Conservation (phyloP, 2,113 vertebrate genomes). For the Dasypus novemcinctus region DNA sequence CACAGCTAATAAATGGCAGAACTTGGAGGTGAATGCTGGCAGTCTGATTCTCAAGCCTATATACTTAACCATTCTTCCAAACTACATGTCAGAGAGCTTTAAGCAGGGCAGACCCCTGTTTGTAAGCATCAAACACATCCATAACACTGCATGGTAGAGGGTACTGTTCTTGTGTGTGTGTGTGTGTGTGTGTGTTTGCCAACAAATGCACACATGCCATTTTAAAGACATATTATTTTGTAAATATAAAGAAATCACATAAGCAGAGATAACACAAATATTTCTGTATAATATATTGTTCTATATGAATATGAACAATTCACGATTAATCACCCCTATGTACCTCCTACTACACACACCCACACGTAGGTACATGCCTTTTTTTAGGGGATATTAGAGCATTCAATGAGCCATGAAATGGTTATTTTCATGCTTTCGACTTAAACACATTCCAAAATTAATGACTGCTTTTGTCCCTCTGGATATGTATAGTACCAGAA, state of each 20-base stretch:
- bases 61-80: not conserved
- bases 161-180: not conserved
- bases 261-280: not conserved
- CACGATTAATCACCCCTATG: not conserved
- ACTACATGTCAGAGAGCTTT: not conserved
- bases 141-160: not conserved
- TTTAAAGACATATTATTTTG: not conserved
- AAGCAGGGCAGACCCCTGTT: not conserved
- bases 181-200: fast-evolving
- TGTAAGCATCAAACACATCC: not conserved
- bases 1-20: not conserved
- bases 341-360: conserved; percentile 51
- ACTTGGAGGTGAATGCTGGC: not conserved
- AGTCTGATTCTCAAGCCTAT: not conserved
- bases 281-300: not conserved
- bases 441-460: conserved; percentile 78
- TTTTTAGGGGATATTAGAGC: conserved; percentile 80
- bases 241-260: not conserved
- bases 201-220: not conserved
- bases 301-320: not conserved
- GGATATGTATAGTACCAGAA: not conserved
- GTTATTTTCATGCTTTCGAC: conserved; percentile 82
- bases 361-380: conserved; percentile 37
- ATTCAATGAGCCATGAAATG: conserved; percentile 85
- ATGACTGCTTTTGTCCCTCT: conserved; percentile 28